phyloP scores from a whole-genome alignment of 2,113 vertebrate species.

The Istiophorus platypterus region DNA sequence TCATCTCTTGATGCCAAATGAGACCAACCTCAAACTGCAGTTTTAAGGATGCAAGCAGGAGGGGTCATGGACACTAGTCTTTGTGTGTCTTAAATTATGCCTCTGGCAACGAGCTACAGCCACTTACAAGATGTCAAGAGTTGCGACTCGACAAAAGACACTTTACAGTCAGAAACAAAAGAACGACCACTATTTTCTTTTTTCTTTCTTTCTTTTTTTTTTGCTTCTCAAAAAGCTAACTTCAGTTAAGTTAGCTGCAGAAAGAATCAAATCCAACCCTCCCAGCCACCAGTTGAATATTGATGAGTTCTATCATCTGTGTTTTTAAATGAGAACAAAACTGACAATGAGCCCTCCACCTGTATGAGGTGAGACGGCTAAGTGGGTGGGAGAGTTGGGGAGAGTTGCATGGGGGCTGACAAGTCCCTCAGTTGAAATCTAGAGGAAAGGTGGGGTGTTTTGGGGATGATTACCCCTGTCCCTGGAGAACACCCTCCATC shows the following conservation, averaged over 20 bases:
- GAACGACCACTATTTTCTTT: slow-evolving; percentile 65
- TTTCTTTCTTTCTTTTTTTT: slow-evolving; percentile 57
- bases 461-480: slow-evolving; percentile 37
- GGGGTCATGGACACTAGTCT: slow-evolving; percentile 68
- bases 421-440: slow-evolving; percentile 46
- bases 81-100: slow-evolving; percentile 74
- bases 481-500: slow-evolving; percentile 55
- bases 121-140: slow-evolving; percentile 82
- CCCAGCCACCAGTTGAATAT: slow-evolving; percentile 84
- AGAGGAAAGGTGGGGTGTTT: slow-evolving; percentile 42
- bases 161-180: slow-evolving; percentile 74
- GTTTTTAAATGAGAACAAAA: slow-evolving; percentile 85
- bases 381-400: slow-evolving; percentile 70
- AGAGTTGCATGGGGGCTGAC: slow-evolving; percentile 44
- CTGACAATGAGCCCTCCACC: slow-evolving; percentile 74
- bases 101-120: slow-evolving; percentile 79
- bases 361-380: slow-evolving; percentile 68
- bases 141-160: slow-evolving; percentile 78
- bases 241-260: slow-evolving; percentile 75
- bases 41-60: slow-evolving; percentile 59
- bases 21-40: slow-evolving; percentile 59
- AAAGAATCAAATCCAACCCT: slow-evolving; percentile 77
- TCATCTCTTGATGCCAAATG: slow-evolving; percentile 77
- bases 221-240: slow-evolving; percentile 74
- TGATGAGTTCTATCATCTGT: slow-evolving; percentile 98